phyloP scores from a whole-genome alignment of 2,797 vertebrate species.

The Galaxias olidus region DNA sequence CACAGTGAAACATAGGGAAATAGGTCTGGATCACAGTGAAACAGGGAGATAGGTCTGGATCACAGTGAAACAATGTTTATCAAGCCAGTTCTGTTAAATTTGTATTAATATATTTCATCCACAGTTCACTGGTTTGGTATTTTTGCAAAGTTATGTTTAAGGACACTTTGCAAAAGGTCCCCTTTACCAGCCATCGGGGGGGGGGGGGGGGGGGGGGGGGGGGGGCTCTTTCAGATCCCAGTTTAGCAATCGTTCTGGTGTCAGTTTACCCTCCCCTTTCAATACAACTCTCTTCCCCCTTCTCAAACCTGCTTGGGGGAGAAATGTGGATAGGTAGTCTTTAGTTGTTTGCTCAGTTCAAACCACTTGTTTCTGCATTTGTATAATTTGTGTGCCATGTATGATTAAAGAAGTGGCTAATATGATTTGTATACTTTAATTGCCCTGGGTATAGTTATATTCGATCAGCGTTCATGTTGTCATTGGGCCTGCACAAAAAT shows the following conservation, averaged over 20 bases:
- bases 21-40: neutral
- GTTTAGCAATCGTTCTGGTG: constrained; percentile 66
- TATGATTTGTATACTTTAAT: constrained; percentile 71
- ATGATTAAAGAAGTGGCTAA: constrained; percentile 68
- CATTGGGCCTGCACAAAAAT: constrained; percentile 29
- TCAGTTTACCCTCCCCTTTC: constrained; percentile 71
- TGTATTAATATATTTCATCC: no score
- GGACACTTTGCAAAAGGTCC: constrained; percentile 9
- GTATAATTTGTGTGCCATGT: constrained; percentile 76
- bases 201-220: constrained; percentile 59
- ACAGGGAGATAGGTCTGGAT: neutral
- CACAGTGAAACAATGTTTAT: no score
- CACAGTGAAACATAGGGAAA: neutral
- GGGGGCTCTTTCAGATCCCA: constrained; percentile 60
- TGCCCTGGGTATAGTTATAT: constrained; percentile 32
- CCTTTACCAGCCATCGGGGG: constrained; percentile 39
- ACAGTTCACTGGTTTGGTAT: no score
- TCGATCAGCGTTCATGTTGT: constrained; percentile 42
- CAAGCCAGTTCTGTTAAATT: no score
- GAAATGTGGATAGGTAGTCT: constrained; percentile 20
- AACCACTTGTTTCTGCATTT: constrained; percentile 76
- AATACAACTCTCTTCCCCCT: constrained; percentile 51
- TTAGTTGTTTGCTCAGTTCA: constrained; percentile 62
- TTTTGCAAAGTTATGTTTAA: no score
- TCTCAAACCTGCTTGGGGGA: constrained; percentile 34